Base-by-base conservation (phyloP, 2,113 vertebrate genomes). In the Eurystomus gularis region DNA sequence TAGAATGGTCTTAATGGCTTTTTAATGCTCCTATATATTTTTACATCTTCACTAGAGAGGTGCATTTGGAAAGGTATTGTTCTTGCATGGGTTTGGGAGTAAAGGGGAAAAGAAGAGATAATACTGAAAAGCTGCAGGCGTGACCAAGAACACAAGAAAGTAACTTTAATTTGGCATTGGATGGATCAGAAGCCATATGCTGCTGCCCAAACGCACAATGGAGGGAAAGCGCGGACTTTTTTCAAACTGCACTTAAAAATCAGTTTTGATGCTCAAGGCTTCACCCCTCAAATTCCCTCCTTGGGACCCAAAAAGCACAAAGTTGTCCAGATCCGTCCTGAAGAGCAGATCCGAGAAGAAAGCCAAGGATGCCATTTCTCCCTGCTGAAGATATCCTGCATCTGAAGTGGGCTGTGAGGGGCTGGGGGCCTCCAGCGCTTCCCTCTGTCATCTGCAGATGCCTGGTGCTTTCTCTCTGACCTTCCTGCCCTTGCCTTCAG, bases 1-100 rank as follows among this genome's bases (percentile, higher is more conserved):
- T 69, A 44, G 61, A 64, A 49, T 0, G 0, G 33, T 58, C 61
- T 72, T 86, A 72, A 87, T 96, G 77, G 44, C 52, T 91, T 91
- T 92, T 93, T 96, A 94, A 95, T 64, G 77, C 55, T 78, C 54
- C 61, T 71, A 2, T 79, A 6, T 90, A 26, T 86, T 96, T 94
- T 92, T 70, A 72, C 33, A n/a, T 86, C 72, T 94, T 94, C 44
- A 7, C 57, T 69, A 26, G 69, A 57, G 69, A 92, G 48, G 24
- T 95, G 31, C 9, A 3, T 86, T 90, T 88, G 37, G 80, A 57
- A 84, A 35, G 20, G 39, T 78, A 39, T 48, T 80, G 35, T 86
- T 72, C 60, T 60, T 81, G 31, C 0, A 0, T 37, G 46, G 76
- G 33, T 73, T 88, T 57, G 48, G 21, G 46, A 80, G 31, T 58